These are phyloP conservation scores for Rhincodon typus DNA, from an alignment of 2,797 vertebrate species.

Conservation along the genomic window DNA sequence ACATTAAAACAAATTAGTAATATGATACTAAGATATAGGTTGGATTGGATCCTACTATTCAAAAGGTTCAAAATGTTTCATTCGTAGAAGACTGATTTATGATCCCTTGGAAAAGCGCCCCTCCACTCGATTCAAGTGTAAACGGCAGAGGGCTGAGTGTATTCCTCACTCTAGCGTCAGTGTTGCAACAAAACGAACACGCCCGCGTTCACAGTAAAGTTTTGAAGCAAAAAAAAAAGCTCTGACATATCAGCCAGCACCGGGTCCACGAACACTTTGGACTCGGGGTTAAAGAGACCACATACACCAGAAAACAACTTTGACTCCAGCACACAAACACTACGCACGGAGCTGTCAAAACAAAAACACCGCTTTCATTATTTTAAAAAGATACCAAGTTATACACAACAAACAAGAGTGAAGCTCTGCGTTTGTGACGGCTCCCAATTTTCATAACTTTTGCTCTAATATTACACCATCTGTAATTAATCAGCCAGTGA, in stretches of 20 bases:
- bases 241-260: background rate
- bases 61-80: background rate
- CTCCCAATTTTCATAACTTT: background rate
- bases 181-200: constrained; percentile 25
- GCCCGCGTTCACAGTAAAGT: constrained; percentile 22
- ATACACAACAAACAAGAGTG: background rate
- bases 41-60: background rate
- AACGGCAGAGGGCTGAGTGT: background rate
- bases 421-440: background rate
- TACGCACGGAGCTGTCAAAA: background rate
- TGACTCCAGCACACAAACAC: background rate
- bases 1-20: background rate
- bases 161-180: background rate
- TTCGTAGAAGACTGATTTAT: background rate
- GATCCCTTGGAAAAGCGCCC: background rate
- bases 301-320: background rate
- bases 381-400: background rate
- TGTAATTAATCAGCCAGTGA: background rate
- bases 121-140: background rate
- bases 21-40: background rate
- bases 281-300: background rate
- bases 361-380: background rate
- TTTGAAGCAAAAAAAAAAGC: background rate
- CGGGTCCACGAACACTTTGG: background rate
- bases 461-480: background rate